A percentile compares a stretch with the other conserved stretches of the same genome.
These are phyloP conservation scores for Phoronis australis DNA, from an alignment of 2,888 invertebrate species.

Conservation along the genomic window DNA sequence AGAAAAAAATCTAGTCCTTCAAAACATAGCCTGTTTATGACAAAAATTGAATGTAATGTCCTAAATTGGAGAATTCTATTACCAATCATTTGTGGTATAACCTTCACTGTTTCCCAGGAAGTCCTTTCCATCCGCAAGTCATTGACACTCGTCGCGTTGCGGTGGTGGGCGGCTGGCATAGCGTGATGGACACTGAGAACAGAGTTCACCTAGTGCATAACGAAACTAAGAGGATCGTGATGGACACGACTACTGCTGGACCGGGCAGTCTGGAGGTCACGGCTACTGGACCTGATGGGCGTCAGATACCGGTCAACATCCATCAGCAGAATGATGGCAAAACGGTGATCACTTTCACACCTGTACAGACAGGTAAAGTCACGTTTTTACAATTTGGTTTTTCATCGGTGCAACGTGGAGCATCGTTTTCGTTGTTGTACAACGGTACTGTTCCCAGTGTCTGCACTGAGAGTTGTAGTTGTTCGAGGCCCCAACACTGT, in stretches of 20 bases:
- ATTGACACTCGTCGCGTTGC: conserved; percentile 69
- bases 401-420: no score
- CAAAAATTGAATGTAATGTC: no score
- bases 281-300: conserved; percentile 54
- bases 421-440: no score
- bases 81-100: no score
- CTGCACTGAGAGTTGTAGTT: no score
- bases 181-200: conserved; percentile 66
- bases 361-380: no score
- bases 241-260: conserved; percentile 84
- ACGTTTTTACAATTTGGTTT: no score
- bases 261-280: conserved; percentile 62
- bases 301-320: conserved; percentile 57
- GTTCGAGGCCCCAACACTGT: no score
- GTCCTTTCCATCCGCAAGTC: conserved; percentile 76
- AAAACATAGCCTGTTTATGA: no score
- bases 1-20: no score
- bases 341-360: conserved; percentile 60
- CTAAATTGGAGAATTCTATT: no score
- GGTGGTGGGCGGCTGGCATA: conserved; percentile 82
- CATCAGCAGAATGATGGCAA: conserved; percentile 40
- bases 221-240: conserved; percentile 62
- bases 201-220: conserved; percentile 54
- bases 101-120: conserved; percentile 64
- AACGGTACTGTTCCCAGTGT: no score